Evolutionary conservation across 2,113 vertebrate species (phyloP).

Genomic region (Plecturocebus donacophilus): DNA sequence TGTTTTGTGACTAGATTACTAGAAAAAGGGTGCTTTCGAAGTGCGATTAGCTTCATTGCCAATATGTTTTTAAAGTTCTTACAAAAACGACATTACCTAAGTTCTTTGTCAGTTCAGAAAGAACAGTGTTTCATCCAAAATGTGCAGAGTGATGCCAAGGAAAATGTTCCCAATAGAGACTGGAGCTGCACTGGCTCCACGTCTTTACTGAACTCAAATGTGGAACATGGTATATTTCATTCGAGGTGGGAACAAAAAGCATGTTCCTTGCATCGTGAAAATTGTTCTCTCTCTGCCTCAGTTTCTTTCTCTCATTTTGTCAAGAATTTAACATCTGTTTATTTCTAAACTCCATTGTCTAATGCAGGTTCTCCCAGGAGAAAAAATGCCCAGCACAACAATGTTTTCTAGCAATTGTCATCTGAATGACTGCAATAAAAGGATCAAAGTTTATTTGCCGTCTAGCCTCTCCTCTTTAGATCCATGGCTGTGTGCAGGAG

Average conservation of each 20-base stretch:
- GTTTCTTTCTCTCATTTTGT: conserved; percentile 35
- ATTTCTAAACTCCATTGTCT: neutral
- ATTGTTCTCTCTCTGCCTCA: neutral
- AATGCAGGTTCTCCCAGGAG: neutral
- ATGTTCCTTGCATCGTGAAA: neutral
- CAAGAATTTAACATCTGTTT: conserved; percentile 33
- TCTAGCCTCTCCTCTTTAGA: conserved; percentile 52
- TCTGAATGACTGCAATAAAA: conserved; percentile 57
- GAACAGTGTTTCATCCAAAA: conserved; percentile 64
- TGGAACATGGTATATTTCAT: conserved; percentile 57
- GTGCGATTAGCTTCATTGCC: conserved; percentile 48
- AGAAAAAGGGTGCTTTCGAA: conserved; percentile 34
- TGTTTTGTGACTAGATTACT: conserved; percentile 22
- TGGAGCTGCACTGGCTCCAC: conserved; percentile 46
- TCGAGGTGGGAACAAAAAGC: conserved; percentile 24
- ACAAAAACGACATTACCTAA: conserved; percentile 66
- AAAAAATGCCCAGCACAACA: neutral
- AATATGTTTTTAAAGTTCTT: conserved; percentile 61
- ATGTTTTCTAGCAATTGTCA: conserved; percentile 37
- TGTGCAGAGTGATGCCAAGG: conserved; percentile 59
- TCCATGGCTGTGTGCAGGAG: conserved; percentile 4
- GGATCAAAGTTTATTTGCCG: conserved; percentile 50
- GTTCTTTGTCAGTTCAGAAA: conserved; percentile 69
- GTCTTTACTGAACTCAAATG: conserved; percentile 37
- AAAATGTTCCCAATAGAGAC: conserved; percentile 68